phyloP scores from a whole-genome alignment of 1,140 invertebrate genomes.

The Holcopasites calliopsidis region DNA sequence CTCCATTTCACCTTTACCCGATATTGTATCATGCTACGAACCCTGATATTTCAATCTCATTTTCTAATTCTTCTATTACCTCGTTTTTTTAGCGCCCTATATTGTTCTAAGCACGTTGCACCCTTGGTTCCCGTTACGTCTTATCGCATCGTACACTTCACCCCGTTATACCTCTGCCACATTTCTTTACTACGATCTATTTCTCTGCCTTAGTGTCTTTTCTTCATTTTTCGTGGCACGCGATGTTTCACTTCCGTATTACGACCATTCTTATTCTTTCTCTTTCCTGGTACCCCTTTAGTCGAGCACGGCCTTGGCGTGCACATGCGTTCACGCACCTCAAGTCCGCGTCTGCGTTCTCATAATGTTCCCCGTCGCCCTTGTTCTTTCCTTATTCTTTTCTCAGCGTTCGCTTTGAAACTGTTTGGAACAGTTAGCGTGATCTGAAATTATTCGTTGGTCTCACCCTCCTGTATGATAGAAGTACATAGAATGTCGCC shows the following conservation, averaged over 20 bases:
- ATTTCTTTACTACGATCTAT: not conserved
- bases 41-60: not conserved
- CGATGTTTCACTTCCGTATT: not conserved
- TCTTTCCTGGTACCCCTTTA: conserved; percentile 11
- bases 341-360: conserved; percentile 24
- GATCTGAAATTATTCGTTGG: conserved; percentile 26
- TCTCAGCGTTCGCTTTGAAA: not conserved
- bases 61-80: not conserved
- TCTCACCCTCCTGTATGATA: not conserved
- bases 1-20: not conserved
- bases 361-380: not conserved
- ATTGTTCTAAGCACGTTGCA: too few species aligned
- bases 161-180: not conserved
- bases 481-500: not conserved
- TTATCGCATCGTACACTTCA: conserved; percentile 1
- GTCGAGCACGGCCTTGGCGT: conserved; percentile 24
- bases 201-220: not conserved
- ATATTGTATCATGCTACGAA: not conserved
- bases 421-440: conserved; percentile 6
- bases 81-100: not conserved
- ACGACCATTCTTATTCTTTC: conserved; percentile 2
- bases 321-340: too few species aligned
- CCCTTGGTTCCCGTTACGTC: not conserved
- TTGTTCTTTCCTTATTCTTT: conserved; percentile 8
- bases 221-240: not conserved